Evolutionary conservation across 2,888 invertebrate species (phyloP).

Genomic region (Lucinisca nassula): DNA sequence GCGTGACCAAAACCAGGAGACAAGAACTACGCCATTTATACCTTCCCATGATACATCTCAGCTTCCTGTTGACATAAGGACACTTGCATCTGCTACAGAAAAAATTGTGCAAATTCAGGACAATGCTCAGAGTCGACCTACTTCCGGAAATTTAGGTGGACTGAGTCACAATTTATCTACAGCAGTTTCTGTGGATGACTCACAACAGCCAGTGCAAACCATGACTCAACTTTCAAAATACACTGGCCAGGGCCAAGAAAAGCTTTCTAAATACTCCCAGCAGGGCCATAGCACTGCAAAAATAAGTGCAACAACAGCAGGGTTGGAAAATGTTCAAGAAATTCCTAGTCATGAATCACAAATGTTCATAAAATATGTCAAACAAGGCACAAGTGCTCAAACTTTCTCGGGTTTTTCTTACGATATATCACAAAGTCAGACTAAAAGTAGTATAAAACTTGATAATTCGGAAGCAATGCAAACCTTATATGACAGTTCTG

Average conservation of each 20-base stretch:
- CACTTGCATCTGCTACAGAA: not conserved
- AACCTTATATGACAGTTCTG: not conserved
- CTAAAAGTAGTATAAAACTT: not conserved
- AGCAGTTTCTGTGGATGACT: not conserved
- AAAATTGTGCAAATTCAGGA: not conserved
- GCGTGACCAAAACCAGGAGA: constrained; percentile 42
- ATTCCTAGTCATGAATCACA: constrained; percentile 14
- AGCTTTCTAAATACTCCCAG: not conserved
- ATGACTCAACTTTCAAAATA: constrained; percentile 19
- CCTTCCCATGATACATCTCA: not conserved
- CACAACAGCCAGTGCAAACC: not conserved
- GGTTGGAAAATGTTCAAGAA: constrained; percentile 1
- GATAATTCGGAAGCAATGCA: not conserved
- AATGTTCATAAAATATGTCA: constrained; percentile 8
- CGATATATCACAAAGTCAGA: not conserved
- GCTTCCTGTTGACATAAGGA: constrained; percentile 8
- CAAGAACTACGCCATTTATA: constrained; percentile 21
- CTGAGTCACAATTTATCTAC: constrained; percentile 8
- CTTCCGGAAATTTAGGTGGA: constrained; percentile 4
- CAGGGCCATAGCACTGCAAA: not conserved
- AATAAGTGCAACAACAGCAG: not conserved
- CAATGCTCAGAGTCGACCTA: constrained; percentile 8
- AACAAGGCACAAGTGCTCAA: constrained; percentile 2
- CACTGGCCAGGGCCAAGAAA: constrained; percentile 1
- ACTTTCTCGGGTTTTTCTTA: not conserved